Evolutionary conservation across 2,888 invertebrate genomes (phyloP).

Genomic region (Cylloceria caligata): DNA sequence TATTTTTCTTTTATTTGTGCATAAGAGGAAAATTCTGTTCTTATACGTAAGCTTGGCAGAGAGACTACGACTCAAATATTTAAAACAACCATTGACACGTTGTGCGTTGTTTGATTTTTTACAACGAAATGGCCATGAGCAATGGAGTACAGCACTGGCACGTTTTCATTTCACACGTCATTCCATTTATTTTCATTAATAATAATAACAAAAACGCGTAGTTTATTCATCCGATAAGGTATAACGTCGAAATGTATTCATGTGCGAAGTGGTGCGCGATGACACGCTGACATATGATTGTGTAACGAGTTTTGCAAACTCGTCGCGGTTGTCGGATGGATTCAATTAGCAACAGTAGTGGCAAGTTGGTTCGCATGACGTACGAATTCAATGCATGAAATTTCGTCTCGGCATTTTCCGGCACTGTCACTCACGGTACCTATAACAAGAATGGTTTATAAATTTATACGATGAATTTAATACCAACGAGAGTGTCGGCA

Average conservation of each 20-base stretch:
- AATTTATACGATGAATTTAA: conserved; percentile 31
- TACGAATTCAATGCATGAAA: conserved; percentile 57
- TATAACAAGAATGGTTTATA: conserved; percentile 3
- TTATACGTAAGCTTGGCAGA: background rate
- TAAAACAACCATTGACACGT: no score
- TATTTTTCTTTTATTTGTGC: no score
- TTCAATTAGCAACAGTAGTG: conserved; percentile 7
- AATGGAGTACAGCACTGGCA: no score
- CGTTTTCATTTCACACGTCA: background rate
- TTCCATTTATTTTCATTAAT: conserved; percentile 39
- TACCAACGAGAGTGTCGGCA: background rate
- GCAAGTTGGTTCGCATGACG: conserved; percentile 39
- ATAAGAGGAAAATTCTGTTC: no score
- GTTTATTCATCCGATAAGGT: background rate
- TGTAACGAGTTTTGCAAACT: conserved; percentile 57
- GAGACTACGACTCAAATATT: background rate
- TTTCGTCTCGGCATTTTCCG: conserved; percentile 7
- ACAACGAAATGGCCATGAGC: no score
- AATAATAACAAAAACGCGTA: conserved; percentile 12
- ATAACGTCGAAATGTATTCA: conserved; percentile 27
- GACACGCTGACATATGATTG: conserved; percentile 42
- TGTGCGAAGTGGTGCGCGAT: conserved; percentile 9
- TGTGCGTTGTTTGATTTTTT: no score
- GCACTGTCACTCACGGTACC: background rate
- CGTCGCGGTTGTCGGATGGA: conserved; percentile 19